phyloP scores from a whole-genome alignment of 2,888 invertebrate species.

The Hirtodrosophila histrioides region DNA sequence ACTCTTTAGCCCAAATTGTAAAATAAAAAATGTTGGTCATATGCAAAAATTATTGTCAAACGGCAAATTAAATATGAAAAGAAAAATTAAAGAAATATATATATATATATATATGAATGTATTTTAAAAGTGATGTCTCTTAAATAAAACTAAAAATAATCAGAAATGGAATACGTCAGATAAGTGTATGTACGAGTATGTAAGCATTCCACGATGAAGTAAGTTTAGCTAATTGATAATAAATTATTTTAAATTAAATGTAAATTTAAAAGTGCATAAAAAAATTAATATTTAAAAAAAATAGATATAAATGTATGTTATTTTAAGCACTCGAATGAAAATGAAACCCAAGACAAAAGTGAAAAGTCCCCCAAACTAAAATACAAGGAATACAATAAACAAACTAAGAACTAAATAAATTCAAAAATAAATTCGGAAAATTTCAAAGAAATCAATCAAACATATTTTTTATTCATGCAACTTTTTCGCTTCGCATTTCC shows the following conservation, averaged over 20 bases:
- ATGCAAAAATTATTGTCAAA: conserved; percentile 27
- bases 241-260: conserved; percentile 54
- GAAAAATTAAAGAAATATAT: conserved; percentile 30
- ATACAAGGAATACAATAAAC: conserved; percentile 67
- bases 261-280: conserved; percentile 40
- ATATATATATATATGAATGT: conserved; percentile 39
- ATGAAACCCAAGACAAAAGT: conserved; percentile 33
- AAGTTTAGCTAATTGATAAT: conserved; percentile 71
- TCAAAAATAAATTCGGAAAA: conserved; percentile 61
- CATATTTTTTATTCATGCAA: not conserved
- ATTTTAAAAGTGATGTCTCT: conserved; percentile 71
- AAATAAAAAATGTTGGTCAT: conserved; percentile 38
- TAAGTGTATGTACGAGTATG: conserved; percentile 38
- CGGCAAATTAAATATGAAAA: conserved; percentile 16
- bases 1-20: conserved; percentile 55
- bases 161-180: conserved; percentile 40
- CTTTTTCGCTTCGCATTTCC: no score
- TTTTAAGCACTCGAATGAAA: conserved; percentile 55
- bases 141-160: conserved; percentile 47
- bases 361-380: conserved; percentile 50
- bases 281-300: conserved; percentile 30
- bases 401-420: conserved; percentile 49
- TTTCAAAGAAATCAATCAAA: conserved; percentile 43
- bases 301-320: conserved; percentile 59
- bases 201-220: conserved; percentile 38